Conservation (phyloP, 2,113 vertebrate species). For the Oryzias celebensis region DNA sequence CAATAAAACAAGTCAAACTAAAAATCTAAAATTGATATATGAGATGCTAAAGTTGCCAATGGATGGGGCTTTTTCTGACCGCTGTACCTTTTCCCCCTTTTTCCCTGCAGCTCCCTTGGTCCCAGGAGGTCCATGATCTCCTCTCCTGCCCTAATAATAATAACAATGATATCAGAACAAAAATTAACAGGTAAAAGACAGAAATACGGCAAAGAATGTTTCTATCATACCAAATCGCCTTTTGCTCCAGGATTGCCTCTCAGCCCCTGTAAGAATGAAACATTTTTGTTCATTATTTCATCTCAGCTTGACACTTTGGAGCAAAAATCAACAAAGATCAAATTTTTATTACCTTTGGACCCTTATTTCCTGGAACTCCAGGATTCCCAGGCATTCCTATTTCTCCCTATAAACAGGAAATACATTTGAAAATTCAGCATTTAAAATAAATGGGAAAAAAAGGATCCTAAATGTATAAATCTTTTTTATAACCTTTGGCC, state of each 20-base stretch:
- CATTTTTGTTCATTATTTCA: background rate
- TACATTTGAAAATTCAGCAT: background rate
- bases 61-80: background rate
- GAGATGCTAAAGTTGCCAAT: background rate
- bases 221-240: slow-evolving; percentile 54
- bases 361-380: slow-evolving; percentile 56
- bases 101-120: slow-evolving; percentile 22
- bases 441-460: background rate
- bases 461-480: too few species aligned
- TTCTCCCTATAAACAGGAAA: slow-evolving; percentile 56
- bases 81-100: slow-evolving; percentile 23
- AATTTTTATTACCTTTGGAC: slow-evolving; percentile 21
- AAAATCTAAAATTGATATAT: background rate
- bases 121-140: slow-evolving; percentile 43
- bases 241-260: slow-evolving; percentile 40
- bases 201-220: too few species aligned
- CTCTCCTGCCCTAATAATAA: slow-evolving; percentile 57
- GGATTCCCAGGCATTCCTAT: slow-evolving; percentile 55
- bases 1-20: background rate
- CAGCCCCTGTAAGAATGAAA: slow-evolving; percentile 47
- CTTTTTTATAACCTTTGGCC: slow-evolving; percentile 58
- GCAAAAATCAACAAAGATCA: background rate
- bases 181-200: too few species aligned
- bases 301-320: background rate
- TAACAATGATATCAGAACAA: too few species aligned